phyloP scores from a whole-genome alignment of 2,888 invertebrate genomes.

The Smittia aterrima region DNA sequence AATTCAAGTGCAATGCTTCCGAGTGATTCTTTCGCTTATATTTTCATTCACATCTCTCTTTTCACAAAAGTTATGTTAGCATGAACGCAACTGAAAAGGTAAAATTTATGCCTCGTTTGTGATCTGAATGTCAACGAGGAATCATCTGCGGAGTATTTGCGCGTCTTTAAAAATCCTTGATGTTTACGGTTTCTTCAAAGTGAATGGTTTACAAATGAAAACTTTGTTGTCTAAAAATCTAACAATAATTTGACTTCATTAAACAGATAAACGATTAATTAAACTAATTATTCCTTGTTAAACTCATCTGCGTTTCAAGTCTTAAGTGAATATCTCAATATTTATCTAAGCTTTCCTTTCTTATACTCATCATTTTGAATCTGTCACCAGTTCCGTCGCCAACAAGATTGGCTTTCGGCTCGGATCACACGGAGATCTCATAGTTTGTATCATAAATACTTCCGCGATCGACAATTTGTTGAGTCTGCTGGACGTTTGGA shows the following conservation, averaged over 20 bases:
- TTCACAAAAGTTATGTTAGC: not conserved
- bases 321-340: conserved; percentile 22
- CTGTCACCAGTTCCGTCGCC: conserved; percentile 49
- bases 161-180: too few species aligned
- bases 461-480: conserved; percentile 65
- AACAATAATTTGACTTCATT: not conserved
- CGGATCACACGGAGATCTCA: conserved; percentile 82
- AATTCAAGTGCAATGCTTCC: not conserved
- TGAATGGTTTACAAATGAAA: too few species aligned
- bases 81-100: not conserved
- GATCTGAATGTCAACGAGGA: too few species aligned
- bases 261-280: not conserved
- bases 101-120: too few species aligned
- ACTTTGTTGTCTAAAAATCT: too few species aligned
- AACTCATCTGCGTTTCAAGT: too few species aligned
- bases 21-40: not conserved
- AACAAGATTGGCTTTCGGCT: conserved; percentile 45
- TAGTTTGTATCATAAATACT: conserved; percentile 94
- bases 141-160: too few species aligned
- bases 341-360: conserved; percentile 33
- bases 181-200: too few species aligned
- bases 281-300: not conserved
- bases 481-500: conserved; percentile 47
- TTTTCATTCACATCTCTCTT: not conserved
- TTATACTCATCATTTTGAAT: not conserved